A percentile compares a stretch with the other conserved stretches of the same genome.
phyloP scores from a whole-genome alignment of 2,888 invertebrate species.

The Pocota personata region DNA sequence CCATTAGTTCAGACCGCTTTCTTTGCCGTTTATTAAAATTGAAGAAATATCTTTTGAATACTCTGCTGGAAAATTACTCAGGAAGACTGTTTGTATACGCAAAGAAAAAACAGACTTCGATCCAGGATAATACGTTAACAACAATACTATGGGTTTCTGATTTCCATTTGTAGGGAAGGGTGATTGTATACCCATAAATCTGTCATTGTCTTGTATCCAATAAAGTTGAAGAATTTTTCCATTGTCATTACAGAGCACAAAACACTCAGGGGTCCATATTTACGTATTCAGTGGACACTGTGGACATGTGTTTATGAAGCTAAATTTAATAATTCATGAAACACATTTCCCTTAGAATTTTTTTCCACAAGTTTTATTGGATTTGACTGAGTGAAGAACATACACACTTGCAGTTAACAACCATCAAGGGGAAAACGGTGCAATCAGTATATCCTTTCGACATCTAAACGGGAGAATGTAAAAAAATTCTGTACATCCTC shows the following conservation, averaged over 20 bases:
- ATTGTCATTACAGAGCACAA: background rate
- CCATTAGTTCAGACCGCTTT: too few relatives aligned
- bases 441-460: too few relatives aligned
- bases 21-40: too few relatives aligned
- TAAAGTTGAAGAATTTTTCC: background rate
- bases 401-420: background rate
- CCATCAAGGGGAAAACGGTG: background rate
- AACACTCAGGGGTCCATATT: background rate
- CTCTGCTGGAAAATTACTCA: too few relatives aligned
- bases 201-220: background rate
- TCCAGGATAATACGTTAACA: too few relatives aligned
- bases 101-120: too few relatives aligned
- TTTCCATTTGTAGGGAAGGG: too few relatives aligned
- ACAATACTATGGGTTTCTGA: too few relatives aligned
- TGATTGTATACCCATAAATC: too few relatives aligned
- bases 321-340: conserved; percentile 22
- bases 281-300: background rate
- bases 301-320: background rate
- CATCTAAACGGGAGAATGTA: too few relatives aligned
- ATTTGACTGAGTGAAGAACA: background rate
- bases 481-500: background rate
- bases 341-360: background rate
- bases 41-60: too few relatives aligned
- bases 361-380: background rate
- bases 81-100: too few relatives aligned